Evolutionary conservation across 2,888 invertebrate genomes (phyloP).

Genomic region (Cephus nigrinus): DNA sequence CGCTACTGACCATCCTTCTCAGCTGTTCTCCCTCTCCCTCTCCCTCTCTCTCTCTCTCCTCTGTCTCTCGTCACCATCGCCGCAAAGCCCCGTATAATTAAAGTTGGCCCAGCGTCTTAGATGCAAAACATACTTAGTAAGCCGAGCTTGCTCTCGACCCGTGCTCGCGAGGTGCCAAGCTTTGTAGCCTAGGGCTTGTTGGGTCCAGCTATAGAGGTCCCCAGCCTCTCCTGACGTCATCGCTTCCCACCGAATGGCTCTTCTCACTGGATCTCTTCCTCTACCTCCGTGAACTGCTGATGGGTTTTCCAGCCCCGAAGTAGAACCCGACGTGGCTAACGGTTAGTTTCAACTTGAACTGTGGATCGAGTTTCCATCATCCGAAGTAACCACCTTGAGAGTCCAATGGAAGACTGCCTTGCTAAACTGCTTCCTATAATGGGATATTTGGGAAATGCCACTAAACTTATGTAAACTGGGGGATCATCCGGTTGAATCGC

Average conservation of each 20-base stretch:
- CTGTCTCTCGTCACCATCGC: constrained; percentile 2
- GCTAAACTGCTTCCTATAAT: not conserved
- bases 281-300: constrained; percentile 40
- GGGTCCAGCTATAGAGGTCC: constrained; percentile 31
- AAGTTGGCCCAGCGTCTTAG: constrained; percentile 59
- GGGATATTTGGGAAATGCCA: not conserved
- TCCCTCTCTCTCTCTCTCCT: not conserved
- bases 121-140: constrained; percentile 63
- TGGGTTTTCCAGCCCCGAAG: constrained; percentile 51
- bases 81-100: constrained; percentile 59
- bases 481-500: not conserved
- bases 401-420: not conserved
- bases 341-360: constrained; percentile 42
- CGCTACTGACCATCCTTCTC: constrained; percentile 29
- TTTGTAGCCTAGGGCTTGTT: constrained; percentile 32
- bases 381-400: not conserved
- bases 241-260: not conserved
- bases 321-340: constrained; percentile 41
- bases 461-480: not conserved
- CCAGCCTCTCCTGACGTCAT: constrained; percentile 21
- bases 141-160: constrained; percentile 48
- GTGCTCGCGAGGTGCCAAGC: constrained; percentile 22
- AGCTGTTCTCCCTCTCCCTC: constrained; percentile 8
- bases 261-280: constrained; percentile 24
- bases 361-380: constrained; percentile 48